Base-by-base conservation (phyloP, 2,888 invertebrate genomes). In the Cephus nigrinus region DNA sequence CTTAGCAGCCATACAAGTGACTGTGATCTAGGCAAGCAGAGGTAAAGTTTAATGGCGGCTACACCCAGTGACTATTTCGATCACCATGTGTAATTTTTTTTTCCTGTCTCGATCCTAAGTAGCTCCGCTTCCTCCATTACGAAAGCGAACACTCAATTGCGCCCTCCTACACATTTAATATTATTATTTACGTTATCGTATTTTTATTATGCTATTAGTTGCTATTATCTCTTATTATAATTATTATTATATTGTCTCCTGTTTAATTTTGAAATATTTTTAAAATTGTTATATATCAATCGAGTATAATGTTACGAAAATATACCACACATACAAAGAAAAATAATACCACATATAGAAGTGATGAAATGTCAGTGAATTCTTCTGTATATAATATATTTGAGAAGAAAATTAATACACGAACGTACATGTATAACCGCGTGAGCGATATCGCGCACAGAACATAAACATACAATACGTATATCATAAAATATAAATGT, bases 11-110 rank as follows among this genome's bases (percentile, higher is more conserved):
- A 86, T 86, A 83, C 81, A 85, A 85, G 85, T 87, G 89, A 89
- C 89, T 89, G 89, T 89, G 89, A 89, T 89, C 86, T 89, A 88
- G 86, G 80, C 84, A 89, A 86, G 82, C 85, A 86, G 86, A 87
- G 87, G 85, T 88, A 87, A 88, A 86, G 85, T 32, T 31, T 84
- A 84, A 83, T 85, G 89, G 87, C 86, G 85, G 88, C 89, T 88
- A 86, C 82, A 77, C 82, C 80, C 81, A 85, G 82, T 83, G 83
- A 82, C 85, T 84, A 82, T 88, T 89, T 89, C 84, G 82, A 55
- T 89, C 88, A 88, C 87, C 85, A 81, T 78, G 78, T 79, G 72
- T 76, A 75, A 80, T 81, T 82, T 74, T 81, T 80, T 82, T 75
- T 81, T 81, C 81, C 81, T 77, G 69, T 78, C 68, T 76, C 80